Percentiles rank a stretch among this genome's conserved stretches.
Evolutionary conservation across 2,113 vertebrate genomes (phyloP).

Genomic region (Hemicordylus capensis): DNA sequence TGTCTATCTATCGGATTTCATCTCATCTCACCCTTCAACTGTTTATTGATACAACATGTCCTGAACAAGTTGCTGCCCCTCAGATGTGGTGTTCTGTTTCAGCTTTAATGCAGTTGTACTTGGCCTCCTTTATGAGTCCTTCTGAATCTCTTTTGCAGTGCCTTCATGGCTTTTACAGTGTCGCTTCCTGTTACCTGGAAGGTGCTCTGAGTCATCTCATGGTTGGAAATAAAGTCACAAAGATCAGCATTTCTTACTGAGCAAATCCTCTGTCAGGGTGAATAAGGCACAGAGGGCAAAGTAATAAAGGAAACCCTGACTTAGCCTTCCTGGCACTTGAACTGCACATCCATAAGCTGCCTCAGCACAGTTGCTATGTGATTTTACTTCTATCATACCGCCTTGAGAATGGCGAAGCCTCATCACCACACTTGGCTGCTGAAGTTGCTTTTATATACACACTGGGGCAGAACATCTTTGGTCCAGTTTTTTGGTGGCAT

Average conservation of each 20-base stretch:
- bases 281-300: constrained; percentile 35
- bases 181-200: constrained; percentile 33
- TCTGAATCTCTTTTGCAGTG: constrained; percentile 43
- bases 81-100: not conserved
- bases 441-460: no score
- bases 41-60: not conserved
- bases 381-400: constrained; percentile 40
- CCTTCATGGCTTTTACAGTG: constrained; percentile 5
- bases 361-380: constrained; percentile 32
- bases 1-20: not conserved
- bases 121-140: constrained; percentile 4
- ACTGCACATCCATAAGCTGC: constrained; percentile 15
- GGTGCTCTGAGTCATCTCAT: constrained; percentile 39
- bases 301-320: constrained; percentile 34
- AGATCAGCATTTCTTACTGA: constrained; percentile 54
- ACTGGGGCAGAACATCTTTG: not conserved
- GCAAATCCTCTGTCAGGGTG: constrained; percentile 49
- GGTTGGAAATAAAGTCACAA: constrained; percentile 33
- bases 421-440: not conserved
- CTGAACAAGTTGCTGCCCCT: no score
- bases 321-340: constrained; percentile 30
- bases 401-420: not conserved
- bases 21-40: not conserved
- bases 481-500: not conserved
- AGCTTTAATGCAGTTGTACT: constrained; percentile 5